phyloP scores from a whole-genome alignment of 1,140 invertebrate genomes.

The Conus ventricosus region DNA sequence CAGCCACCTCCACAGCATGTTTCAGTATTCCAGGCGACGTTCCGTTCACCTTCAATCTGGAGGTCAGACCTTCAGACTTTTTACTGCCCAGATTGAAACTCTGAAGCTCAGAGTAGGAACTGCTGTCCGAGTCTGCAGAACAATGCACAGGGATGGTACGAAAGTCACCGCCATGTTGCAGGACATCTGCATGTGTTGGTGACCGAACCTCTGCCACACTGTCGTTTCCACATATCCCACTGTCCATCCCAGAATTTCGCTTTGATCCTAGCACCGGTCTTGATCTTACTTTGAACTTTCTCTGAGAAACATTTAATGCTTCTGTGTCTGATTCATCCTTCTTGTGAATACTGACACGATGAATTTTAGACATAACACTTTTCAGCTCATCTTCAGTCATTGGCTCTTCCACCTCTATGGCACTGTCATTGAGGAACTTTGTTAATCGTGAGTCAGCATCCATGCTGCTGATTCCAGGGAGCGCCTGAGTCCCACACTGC shows the following conservation, averaged over 20 bases:
- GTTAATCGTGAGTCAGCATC: background rate
- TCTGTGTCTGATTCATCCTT: constrained; percentile 9
- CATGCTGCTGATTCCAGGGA: background rate
- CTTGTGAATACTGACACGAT: background rate
- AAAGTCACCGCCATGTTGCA: background rate
- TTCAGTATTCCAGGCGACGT: background rate
- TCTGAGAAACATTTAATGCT: background rate
- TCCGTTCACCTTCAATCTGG: background rate
- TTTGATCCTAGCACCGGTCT: background rate
- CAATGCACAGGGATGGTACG: background rate
- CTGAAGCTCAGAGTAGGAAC: background rate
- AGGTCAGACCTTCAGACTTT: background rate
- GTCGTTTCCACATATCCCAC: background rate
- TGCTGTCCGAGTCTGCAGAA: background rate
- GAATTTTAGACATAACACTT: background rate
- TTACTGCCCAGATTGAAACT: background rate
- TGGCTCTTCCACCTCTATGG: background rate
- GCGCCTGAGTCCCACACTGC: background rate
- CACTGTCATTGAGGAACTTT: background rate
- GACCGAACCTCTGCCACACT: background rate
- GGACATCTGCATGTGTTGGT: background rate
- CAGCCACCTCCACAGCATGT: background rate
- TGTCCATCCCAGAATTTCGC: background rate
- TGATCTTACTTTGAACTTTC: background rate
- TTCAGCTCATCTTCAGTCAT: background rate